phyloP scores from a whole-genome alignment of 37 sponge, comb jelly and placozoan genomes.

The Geodia barretti region DNA sequence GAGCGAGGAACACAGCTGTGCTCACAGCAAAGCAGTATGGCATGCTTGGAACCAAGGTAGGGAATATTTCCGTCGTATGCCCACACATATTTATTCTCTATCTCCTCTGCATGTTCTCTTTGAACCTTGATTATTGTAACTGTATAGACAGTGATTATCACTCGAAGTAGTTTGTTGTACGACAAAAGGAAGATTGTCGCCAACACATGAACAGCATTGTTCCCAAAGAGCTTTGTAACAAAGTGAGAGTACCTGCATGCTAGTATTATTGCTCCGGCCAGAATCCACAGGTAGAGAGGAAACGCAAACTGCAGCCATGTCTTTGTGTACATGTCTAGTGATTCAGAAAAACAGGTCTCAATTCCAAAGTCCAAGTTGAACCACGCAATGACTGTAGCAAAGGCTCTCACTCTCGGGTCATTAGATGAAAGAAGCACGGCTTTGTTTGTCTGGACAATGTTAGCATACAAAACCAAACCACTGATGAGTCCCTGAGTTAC shows the following conservation, averaged over 20 bases:
- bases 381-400: slow-evolving; percentile 10
- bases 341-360: slow-evolving; percentile 38
- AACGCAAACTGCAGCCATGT: slow-evolving; percentile 13
- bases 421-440: background rate
- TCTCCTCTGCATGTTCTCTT: background rate
- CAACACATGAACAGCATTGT: background rate
- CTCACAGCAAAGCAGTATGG: background rate
- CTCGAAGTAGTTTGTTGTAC: background rate
- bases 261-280: background rate
- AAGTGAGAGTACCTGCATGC: background rate
- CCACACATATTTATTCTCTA: no score
- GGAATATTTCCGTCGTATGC: background rate
- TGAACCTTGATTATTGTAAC: background rate
- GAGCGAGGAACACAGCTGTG: background rate
- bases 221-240: background rate
- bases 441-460: slow-evolving; percentile 14
- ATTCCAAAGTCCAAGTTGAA: slow-evolving; percentile 27
- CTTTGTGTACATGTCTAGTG: slow-evolving; percentile 28
- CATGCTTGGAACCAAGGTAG: background rate
- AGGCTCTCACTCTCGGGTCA: background rate
- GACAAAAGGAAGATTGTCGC: background rate
- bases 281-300: slow-evolving; percentile 7
- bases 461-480: slow-evolving; percentile 47
- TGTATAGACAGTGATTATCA: background rate
- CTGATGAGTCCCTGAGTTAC: slow-evolving; percentile 31